These are phyloP conservation scores for Urosaurus nigricauda DNA, from an alignment of 2,797 vertebrate genomes.

Conservation along the genomic window DNA sequence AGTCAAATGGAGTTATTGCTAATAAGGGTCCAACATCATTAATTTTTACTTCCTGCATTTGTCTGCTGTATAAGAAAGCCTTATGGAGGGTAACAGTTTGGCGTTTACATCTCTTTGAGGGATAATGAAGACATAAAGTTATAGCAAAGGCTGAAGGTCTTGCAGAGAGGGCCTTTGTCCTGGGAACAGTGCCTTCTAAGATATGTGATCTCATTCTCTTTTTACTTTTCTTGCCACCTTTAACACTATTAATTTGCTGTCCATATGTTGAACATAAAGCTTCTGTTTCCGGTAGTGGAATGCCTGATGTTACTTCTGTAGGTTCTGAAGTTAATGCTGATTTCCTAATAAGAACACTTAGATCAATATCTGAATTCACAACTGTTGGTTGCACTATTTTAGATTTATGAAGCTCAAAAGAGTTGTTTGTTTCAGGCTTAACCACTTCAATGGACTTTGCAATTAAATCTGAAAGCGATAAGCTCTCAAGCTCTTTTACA, in stretches of 20 bases:
- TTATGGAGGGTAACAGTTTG: constrained; percentile 67
- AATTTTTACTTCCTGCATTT: constrained; percentile 78
- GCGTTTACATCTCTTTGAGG: constrained; percentile 73
- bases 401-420: constrained; percentile 42
- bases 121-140: constrained; percentile 85
- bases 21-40: constrained; percentile 79
- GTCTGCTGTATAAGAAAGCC: constrained; percentile 81
- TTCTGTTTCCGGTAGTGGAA: constrained; percentile 66
- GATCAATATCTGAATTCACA: constrained; percentile 81
- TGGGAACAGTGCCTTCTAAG: constrained; percentile 68
- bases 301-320: constrained; percentile 51
- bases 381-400: constrained; percentile 72
- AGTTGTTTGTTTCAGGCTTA: constrained; percentile 61
- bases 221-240: constrained; percentile 64
- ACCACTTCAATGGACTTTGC: constrained; percentile 75
- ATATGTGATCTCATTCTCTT: constrained; percentile 51
- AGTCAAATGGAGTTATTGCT: constrained; percentile 88
- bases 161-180: constrained; percentile 81
- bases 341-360: constrained; percentile 85
- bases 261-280: constrained; percentile 68
- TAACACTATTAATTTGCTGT: constrained; percentile 62
- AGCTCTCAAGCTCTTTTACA: constrained; percentile 71
- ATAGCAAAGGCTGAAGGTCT: constrained; percentile 93
- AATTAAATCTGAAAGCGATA: constrained; percentile 81
- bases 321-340: constrained; percentile 61